Conservation (phyloP, 2,888 invertebrate species). For the Phyllotreta striolata region DNA sequence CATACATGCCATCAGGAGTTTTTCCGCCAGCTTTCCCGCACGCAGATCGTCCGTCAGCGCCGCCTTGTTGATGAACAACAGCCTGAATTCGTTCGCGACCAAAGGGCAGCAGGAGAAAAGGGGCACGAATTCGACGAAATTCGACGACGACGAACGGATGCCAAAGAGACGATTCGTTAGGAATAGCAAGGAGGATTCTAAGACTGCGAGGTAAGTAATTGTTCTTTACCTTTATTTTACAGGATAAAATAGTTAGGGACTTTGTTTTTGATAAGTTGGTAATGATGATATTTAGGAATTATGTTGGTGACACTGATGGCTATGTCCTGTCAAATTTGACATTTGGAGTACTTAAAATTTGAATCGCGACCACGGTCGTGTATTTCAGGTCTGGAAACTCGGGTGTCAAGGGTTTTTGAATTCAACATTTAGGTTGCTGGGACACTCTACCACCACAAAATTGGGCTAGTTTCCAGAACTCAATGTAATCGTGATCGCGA, state of each 20-base stretch:
- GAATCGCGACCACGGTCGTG: no score
- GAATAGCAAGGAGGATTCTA: conserved; percentile 36
- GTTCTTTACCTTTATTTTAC: background rate
- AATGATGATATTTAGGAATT: background rate
- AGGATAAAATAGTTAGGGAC: conserved; percentile 18
- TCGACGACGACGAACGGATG: conserved; percentile 53
- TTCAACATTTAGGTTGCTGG: no score
- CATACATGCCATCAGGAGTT: conserved; percentile 60
- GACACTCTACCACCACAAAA: no score
- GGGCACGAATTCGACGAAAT: conserved; percentile 46
- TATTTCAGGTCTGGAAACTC: no score
- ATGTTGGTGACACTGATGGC: no score
- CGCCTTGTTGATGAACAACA: conserved; percentile 46
- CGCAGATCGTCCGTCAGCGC: conserved; percentile 55
- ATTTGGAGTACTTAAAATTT: no score
- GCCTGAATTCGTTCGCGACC: conserved; percentile 16
- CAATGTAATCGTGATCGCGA: no score
- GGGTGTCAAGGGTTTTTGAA: no score
- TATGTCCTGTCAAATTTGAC: no score
- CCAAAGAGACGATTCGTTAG: conserved; percentile 55
- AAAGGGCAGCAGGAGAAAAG: conserved; percentile 53
- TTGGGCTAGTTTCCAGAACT: no score
- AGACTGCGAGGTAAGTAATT: conserved; percentile 29
- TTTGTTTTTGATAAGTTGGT: conserved; percentile 22
- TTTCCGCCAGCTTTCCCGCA: conserved; percentile 61